Percentiles rank a stretch among this genome's conserved stretches.
phyloP scores from a whole-genome alignment of 2,888 invertebrate species.

The Agonum fuliginosum region DNA sequence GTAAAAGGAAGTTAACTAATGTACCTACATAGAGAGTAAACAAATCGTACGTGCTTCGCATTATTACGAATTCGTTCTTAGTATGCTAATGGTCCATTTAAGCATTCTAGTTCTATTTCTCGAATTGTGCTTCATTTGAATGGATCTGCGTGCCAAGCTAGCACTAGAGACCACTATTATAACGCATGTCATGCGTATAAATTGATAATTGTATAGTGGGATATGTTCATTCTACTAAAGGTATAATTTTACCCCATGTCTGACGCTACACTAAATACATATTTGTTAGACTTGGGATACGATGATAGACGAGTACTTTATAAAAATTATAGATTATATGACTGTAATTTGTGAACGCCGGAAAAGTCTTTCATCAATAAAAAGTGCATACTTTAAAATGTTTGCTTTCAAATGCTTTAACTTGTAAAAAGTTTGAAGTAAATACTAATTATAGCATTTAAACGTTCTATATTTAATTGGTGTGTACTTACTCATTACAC shows the following conservation, averaged over 20 bases:
- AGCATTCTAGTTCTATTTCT: not conserved
- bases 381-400: not conserved
- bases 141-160: not conserved
- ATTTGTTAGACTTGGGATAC: constrained; percentile 1
- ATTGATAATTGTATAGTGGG: constrained; percentile 35
- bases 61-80: not conserved
- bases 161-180: constrained; percentile 22
- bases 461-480: no score
- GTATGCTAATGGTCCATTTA: not conserved
- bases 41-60: not conserved
- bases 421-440: not conserved
- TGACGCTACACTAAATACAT: constrained; percentile 5
- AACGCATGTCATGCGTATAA: constrained; percentile 46
- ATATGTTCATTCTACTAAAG: not conserved
- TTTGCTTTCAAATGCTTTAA: not conserved
- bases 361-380: not conserved
- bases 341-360: constrained; percentile 13
- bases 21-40: no score
- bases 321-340: constrained; percentile 10
- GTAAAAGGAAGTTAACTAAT: not conserved
- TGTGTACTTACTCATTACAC: no score
- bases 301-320: constrained; percentile 19
- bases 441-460: no score
- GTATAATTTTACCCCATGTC: constrained; percentile 18
- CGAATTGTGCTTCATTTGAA: not conserved